phyloP scores from a whole-genome alignment of 2,113 vertebrate species.

The Varanus komodoensis region DNA sequence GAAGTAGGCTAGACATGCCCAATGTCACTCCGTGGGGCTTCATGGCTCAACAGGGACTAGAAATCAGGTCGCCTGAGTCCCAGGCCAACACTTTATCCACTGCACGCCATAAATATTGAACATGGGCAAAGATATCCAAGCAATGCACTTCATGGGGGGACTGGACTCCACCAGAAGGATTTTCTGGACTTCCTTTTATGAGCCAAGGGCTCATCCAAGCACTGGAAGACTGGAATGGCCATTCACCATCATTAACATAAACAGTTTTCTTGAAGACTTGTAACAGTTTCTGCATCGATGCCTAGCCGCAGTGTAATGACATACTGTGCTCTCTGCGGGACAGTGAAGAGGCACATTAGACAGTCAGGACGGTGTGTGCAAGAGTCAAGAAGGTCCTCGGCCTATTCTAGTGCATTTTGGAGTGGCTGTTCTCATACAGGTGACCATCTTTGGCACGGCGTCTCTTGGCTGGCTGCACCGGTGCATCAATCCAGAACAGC shows the following conservation, averaged over 20 bases:
- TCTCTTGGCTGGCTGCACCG: slow-evolving; percentile 66
- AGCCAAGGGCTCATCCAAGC: background rate
- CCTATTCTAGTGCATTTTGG: background rate
- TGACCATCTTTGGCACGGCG: slow-evolving; percentile 66
- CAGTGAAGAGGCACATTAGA: background rate
- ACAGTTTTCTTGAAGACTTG: background rate
- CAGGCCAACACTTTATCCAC: too few relatives aligned
- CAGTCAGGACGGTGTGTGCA: background rate
- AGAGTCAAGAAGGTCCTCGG: fast-evolving
- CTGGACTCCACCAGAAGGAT: too few relatives aligned
- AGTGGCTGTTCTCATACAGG: background rate
- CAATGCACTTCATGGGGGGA: too few relatives aligned
- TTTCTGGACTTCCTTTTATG: background rate
- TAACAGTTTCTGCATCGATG: background rate
- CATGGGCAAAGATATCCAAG: too few relatives aligned
- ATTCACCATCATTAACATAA: background rate
- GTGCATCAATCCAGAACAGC: slow-evolving; percentile 77
- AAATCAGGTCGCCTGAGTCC: too few relatives aligned
- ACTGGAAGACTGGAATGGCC: background rate
- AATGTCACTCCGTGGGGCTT: too few relatives aligned
- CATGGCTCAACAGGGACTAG: too few relatives aligned
- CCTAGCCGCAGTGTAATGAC: background rate
- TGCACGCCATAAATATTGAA: too few relatives aligned
- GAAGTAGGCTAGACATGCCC: too few relatives aligned
- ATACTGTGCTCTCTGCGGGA: background rate